phyloP scores from a whole-genome alignment of 2,113 vertebrate genomes.

The Bufo bufo region DNA sequence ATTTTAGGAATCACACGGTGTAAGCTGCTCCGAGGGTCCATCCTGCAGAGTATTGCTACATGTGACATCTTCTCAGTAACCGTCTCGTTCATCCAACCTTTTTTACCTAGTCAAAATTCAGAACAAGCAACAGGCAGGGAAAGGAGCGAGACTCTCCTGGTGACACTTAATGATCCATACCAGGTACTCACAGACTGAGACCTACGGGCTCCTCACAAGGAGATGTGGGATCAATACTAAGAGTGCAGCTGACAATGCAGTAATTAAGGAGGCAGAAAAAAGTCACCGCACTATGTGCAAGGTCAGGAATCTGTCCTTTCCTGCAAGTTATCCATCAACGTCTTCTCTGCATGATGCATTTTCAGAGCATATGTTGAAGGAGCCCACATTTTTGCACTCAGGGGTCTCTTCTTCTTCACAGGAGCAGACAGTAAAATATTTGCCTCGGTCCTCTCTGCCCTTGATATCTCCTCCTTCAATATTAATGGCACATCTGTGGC shows the following conservation, averaged over 20 bases:
- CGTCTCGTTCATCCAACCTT: too few relatives aligned
- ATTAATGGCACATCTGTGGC: neutral
- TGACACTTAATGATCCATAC: neutral
- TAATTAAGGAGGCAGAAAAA: conserved; percentile 20
- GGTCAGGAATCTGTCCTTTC: neutral
- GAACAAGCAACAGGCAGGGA: too few relatives aligned
- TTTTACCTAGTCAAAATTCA: too few relatives aligned
- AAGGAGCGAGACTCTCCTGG: neutral
- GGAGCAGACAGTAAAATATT: neutral
- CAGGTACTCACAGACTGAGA: neutral
- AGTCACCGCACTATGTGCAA: neutral
- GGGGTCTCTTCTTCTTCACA: neutral
- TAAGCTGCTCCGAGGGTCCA: too few relatives aligned
- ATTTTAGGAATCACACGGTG: too few relatives aligned
- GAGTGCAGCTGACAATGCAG: neutral
- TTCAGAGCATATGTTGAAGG: neutral
- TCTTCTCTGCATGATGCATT: neutral
- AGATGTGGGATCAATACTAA: conserved; percentile 16
- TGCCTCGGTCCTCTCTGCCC: neutral
- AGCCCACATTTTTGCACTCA: neutral
- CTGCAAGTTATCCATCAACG: neutral
- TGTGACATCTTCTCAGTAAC: too few relatives aligned
- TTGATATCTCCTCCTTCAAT: neutral
- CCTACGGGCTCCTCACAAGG: neutral
- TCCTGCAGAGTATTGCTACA: too few relatives aligned